Percentiles rank a stretch among this genome's conserved stretches.
These are phyloP conservation scores for Calephelis perditalis DNA, from an alignment of 2,888 invertebrate species.

Conservation along the genomic window DNA sequence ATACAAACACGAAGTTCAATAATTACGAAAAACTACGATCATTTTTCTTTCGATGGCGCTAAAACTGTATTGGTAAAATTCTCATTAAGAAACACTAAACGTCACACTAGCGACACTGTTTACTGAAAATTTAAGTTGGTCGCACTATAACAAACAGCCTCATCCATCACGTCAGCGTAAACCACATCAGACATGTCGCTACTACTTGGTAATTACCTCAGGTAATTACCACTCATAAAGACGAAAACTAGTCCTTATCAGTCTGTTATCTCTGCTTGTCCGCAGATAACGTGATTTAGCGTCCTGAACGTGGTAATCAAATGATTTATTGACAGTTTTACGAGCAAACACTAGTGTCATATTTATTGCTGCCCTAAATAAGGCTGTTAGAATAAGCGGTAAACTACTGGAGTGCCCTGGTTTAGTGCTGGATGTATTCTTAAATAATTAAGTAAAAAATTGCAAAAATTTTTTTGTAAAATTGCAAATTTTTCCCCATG, in stretches of 20 bases:
- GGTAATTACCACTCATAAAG: constrained; percentile 14
- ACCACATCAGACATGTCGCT: constrained; percentile 7
- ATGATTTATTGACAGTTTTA: constrained; percentile 27
- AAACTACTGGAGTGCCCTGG: background rate
- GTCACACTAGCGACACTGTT: too few relatives aligned
- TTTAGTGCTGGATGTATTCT: background rate
- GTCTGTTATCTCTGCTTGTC: constrained; percentile 20
- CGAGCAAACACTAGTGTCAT: constrained; percentile 11
- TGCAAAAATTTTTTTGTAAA: too few relatives aligned
- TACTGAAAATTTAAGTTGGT: too few relatives aligned
- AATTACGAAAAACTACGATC: too few relatives aligned
- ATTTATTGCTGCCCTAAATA: constrained; percentile 20
- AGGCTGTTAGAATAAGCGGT: background rate
- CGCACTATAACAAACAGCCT: background rate
- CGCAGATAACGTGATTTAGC: constrained; percentile 28
- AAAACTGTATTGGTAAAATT: too few relatives aligned
- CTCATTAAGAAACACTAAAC: too few relatives aligned
- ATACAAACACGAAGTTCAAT: too few relatives aligned
- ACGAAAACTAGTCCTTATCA: constrained; percentile 15
- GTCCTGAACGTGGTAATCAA: constrained; percentile 31
- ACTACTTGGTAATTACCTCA: too few relatives aligned
- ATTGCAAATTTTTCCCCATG: too few relatives aligned
- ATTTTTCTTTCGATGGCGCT: background rate
- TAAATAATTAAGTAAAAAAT: too few relatives aligned
- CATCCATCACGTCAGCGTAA: constrained; percentile 19